Base-by-base conservation (phyloP, 2,113 vertebrate genomes). In the Oxygymnocypris stewartii region DNA sequence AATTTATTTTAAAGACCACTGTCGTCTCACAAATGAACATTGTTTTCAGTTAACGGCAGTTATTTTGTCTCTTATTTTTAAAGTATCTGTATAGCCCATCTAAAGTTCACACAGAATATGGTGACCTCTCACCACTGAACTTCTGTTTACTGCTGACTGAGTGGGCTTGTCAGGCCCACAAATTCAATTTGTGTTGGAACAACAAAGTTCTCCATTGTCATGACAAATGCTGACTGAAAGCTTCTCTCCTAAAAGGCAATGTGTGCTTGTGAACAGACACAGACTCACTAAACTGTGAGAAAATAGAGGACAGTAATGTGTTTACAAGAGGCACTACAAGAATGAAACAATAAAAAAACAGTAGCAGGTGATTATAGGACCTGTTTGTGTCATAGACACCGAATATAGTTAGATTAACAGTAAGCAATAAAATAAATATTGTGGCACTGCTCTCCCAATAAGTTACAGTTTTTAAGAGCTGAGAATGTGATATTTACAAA, bases 121-220 rank as follows among this genome's bases (percentile, higher is more conserved):
- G 10, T 75, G 73, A 6, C 73, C 12, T 47, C 23, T 75, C 73
- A 44, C 73, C 73, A 73, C 35, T 73, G 35, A 73, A 2, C 71
- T 23, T 74, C 20, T 74, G 37, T 76, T 44, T 25, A 76, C 74
- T 49, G n/a, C 74, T 49, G 42, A 47, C 42, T 76, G 74, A 49
- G n/a, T 49, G 42, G 42, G 74, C 42, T 76, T 76, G 74, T 76
- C 74, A 76, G n/a, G n/a, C 74, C 42, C 74, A 49, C 42, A 76
- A 47, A 76, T 76, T 49, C 12, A 47, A 76, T 76, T 49, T 76
- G 74, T 76, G 74, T 76, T 76, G 42, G 42, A 23, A 49, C 42
- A 76, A 76, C 42, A 76, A 76, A 76, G 74, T 76, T 76, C 42
- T 76, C 74, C 18, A 16, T 76, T 76, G 42, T 76, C 74, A 47